phyloP scores from a whole-genome alignment of 1,140 invertebrate genomes.

The Diachasmimorpha longicaudata region DNA sequence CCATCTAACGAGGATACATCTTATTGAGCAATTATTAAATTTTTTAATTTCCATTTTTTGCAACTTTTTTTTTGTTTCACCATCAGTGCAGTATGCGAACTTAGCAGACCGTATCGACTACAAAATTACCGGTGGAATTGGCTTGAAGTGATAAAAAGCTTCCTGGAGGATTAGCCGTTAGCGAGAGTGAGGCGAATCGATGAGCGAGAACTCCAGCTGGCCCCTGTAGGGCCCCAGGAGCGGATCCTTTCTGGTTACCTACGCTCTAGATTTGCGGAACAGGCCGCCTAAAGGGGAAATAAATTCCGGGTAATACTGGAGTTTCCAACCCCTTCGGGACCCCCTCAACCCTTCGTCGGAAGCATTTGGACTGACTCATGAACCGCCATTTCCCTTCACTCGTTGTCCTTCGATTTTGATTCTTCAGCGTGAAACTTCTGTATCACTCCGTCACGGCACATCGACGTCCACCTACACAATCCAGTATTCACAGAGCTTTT shows the following conservation, averaged over 20 bases:
- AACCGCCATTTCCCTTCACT: background rate
- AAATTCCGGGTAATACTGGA: background rate
- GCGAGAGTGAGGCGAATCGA: background rate
- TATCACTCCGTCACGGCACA: background rate
- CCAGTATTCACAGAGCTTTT: background rate
- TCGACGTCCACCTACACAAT: background rate
- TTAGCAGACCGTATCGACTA: background rate
- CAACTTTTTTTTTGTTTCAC: background rate
- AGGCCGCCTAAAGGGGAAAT: no score
- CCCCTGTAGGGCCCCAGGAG: no score
- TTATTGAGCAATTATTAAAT: constrained; percentile 13
- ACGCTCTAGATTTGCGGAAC: no score
- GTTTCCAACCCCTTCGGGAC: background rate
- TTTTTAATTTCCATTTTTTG: constrained; percentile 15
- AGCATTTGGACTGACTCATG: background rate
- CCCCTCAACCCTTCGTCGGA: background rate
- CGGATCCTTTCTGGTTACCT: no score
- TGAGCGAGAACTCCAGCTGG: background rate
- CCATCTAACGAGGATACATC: background rate
- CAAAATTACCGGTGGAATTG: background rate
- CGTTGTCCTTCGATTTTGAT: background rate
- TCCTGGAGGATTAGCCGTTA: background rate
- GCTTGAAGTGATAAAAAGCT: background rate
- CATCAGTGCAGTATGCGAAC: background rate
- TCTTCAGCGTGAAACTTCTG: background rate